phyloP scores from a whole-genome alignment of 2,888 invertebrate species.

The Enchytraeus crypticus region DNA sequence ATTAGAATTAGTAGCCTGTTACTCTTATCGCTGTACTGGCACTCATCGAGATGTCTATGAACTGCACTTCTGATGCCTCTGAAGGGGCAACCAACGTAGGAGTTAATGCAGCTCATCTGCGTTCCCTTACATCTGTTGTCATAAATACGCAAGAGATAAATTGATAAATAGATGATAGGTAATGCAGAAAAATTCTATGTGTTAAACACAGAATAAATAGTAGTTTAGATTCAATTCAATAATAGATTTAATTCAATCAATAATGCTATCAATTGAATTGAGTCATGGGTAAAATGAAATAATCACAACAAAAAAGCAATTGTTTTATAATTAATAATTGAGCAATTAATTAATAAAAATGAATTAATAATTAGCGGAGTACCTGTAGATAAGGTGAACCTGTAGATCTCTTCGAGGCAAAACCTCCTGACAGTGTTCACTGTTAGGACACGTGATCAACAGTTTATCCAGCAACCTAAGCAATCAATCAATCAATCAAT shows the following conservation, averaged over 20 bases:
- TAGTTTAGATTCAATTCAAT: too few species aligned
- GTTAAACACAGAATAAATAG: too few species aligned
- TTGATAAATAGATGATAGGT: too few species aligned
- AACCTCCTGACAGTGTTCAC: slow-evolving; percentile 48
- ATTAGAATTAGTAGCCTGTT: too few species aligned
- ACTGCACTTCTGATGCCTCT: slow-evolving; percentile 45
- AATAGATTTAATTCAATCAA: too few species aligned
- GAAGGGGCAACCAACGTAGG: slow-evolving; percentile 43
- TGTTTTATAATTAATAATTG: too few species aligned
- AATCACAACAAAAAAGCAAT: too few species aligned
- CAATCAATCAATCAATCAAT: background rate
- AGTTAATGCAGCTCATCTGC: slow-evolving; percentile 41
- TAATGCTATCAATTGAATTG: too few species aligned
- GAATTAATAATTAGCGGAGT: too few species aligned
- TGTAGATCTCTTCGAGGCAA: slow-evolving; percentile 49
- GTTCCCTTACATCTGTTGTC: slow-evolving; percentile 43
- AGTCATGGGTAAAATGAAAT: too few species aligned
- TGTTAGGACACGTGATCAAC: slow-evolving; percentile 50
- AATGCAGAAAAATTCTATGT: too few species aligned
- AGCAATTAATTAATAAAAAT: background rate
- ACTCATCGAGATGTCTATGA: slow-evolving; percentile 46
- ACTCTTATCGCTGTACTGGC: slow-evolving; percentile 36
- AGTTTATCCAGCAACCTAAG: slow-evolving; percentile 50
- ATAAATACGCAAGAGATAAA: too few species aligned
- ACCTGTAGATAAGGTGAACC: slow-evolving; percentile 50